Percentiles rank a stretch among this genome's conserved stretches.
phyloP scores from a whole-genome alignment of 2,113 vertebrate species.

The Larimichthys crocea region DNA sequence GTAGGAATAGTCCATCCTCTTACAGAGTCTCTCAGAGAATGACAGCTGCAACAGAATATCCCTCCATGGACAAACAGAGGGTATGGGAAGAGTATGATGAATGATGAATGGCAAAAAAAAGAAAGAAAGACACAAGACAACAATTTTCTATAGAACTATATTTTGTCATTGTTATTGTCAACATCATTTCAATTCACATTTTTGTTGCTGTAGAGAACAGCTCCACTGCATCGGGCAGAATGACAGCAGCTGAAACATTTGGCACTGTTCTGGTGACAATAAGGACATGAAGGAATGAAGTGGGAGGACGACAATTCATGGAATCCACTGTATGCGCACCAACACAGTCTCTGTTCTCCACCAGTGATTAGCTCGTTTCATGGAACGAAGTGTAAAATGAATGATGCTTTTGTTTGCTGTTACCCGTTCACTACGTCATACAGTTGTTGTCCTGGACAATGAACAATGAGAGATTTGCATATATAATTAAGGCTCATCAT shows the following conservation, averaged over 20 bases:
- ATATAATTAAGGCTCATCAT: not conserved
- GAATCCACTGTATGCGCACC: not conserved
- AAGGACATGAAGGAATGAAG: not conserved
- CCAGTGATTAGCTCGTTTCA: not conserved
- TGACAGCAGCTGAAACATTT: constrained; percentile 29
- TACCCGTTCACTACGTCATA: not conserved
- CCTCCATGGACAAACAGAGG: not conserved
- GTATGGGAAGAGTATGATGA: too few relatives aligned
- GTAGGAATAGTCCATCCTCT: too few relatives aligned
- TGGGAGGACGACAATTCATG: not conserved
- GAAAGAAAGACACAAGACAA: not conserved
- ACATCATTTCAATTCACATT: constrained; percentile 25
- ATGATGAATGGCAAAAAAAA: not conserved
- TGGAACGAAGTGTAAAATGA: not conserved
- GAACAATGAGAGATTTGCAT: not conserved
- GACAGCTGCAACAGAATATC: not conserved
- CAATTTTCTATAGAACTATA: not conserved
- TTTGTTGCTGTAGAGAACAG: not conserved
- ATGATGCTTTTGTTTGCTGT: not conserved
- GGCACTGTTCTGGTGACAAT: constrained; percentile 5
- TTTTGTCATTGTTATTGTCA: not conserved
- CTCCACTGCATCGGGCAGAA: not conserved
- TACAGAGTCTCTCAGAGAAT: too few relatives aligned
- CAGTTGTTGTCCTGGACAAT: too few relatives aligned
- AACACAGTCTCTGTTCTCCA: not conserved